A percentile compares a stretch with the other conserved stretches of the same genome.
These are phyloP conservation scores for Neodiprion fabricii DNA, from an alignment of 1,140 invertebrate species.

Conservation along the genomic window DNA sequence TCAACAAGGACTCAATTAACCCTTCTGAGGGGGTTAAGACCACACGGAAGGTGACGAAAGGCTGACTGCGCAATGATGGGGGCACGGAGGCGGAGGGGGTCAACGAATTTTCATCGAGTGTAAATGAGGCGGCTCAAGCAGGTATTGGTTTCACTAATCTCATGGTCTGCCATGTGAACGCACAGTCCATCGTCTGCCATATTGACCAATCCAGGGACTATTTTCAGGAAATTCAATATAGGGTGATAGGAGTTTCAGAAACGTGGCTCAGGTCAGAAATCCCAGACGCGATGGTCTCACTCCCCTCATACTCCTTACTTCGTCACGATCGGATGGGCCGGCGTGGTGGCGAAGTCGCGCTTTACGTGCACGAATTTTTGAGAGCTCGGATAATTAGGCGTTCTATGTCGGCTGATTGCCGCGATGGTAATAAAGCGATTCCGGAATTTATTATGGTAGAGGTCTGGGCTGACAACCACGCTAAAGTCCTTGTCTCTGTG, in stretches of 20 bases:
- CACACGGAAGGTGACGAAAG: no score
- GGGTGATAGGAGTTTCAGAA: slow-evolving; percentile 16
- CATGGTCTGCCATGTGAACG: slow-evolving; percentile 11
- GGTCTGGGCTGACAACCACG: background rate
- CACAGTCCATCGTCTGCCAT: slow-evolving; percentile 14
- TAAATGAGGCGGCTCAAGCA: no score
- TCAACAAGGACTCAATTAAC: no score
- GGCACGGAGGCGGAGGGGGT: no score
- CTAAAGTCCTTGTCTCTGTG: background rate
- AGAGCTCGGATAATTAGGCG: background rate
- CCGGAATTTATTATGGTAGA: slow-evolving; percentile 1
- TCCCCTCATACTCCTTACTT: slow-evolving; percentile 13
- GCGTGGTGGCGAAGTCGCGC: slow-evolving; percentile 16
- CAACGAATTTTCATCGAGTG: no score
- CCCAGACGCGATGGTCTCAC: slow-evolving; percentile 1
- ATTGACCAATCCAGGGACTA: slow-evolving; percentile 10
- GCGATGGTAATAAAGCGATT: background rate
- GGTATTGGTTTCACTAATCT: no score
- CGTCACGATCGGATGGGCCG: slow-evolving; percentile 6
- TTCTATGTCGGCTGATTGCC: background rate
- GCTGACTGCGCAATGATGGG: no score
- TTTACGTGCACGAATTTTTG: slow-evolving; percentile 13
- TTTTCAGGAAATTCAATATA: background rate
- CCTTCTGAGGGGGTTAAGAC: no score
- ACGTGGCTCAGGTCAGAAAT: slow-evolving; percentile 12